Evolutionary conservation across 2,113 vertebrate genomes (phyloP), one percentile per base, ranked within the genome.

Genomic region (Corythornis vintsioides): DNA sequence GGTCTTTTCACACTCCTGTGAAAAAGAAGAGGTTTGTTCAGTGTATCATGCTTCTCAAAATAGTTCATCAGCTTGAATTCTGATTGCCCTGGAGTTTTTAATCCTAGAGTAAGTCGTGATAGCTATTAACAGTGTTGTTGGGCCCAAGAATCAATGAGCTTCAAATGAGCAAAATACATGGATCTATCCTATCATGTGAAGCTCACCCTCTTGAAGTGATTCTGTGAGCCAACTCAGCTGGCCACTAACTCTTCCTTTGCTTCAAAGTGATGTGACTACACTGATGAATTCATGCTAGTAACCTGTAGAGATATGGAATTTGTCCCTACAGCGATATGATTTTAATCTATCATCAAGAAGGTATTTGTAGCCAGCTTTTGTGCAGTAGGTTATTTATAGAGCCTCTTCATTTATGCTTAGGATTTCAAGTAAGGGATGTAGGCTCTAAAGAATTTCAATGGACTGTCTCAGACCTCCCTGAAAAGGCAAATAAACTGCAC

Each of bases 341-440:
- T 94, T 96, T 92, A 76, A 89, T 92, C 61, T 94, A 25, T 60
- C 50, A 47, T 93, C 28, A 69, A 60, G 60, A 35, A 59, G 73
- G 33, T 89, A 43, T 69, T 83, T 81, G n/a, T 52, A 95, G 89
- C 53, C 56, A 85, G 82, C 84, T 93, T 82, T 90, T 90, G 33
- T 90, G 52, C 76, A 67, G 35, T 69, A 67, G 83, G 40, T 93
- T 86, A 69, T 77, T 92, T 82, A 81, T 89, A 67, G 74, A n/a
- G 12, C 35, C n/a, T 76, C 74, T 83, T 74, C n/a, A 47, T 92
- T 86, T 61, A 66, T 73, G 92, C 55, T 94, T 73, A 79, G 88
- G 91, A 72, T 90, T 52, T 83, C 78, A 66, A 85, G 35, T 69
- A 42, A 94, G 77, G 35, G 74, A 91, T 59, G 64, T 38, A 56